Evolutionary conservation across 2,113 vertebrate species (phyloP).

Genomic region (Conger conger): DNA sequence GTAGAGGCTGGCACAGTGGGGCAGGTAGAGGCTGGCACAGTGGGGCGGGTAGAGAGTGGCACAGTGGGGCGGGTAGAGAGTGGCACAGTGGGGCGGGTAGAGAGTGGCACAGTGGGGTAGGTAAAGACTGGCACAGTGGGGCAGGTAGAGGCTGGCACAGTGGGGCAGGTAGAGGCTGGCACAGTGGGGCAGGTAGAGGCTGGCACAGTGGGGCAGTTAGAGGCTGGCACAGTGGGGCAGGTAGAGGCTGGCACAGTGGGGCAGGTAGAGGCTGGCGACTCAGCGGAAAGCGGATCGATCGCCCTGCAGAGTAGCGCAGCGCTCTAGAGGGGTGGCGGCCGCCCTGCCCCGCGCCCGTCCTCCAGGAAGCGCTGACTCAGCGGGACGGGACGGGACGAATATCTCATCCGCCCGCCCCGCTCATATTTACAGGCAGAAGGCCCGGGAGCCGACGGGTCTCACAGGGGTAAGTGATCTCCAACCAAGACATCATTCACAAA

Average conservation of each 20-base stretch:
- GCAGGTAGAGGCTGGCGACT: neutral
- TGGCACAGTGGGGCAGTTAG: too few relatives aligned
- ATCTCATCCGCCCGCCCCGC: neutral
- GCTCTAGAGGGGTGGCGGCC: neutral
- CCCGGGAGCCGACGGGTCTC: neutral
- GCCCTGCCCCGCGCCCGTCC: conserved; percentile 3
- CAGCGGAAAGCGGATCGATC: conserved; percentile 25
- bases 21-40: too few relatives aligned
- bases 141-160: neutral
- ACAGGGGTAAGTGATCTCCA: neutral
- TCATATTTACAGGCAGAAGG: neutral
- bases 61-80: too few relatives aligned
- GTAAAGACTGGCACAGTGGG: too few relatives aligned
- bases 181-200: neutral
- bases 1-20: neutral
- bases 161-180: too few relatives aligned
- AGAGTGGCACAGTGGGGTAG: neutral
- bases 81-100: neutral
- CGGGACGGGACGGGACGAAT: neutral
- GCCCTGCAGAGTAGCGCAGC: conserved; percentile 5
- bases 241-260: neutral
- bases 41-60: neutral
- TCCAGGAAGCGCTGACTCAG: conserved; percentile 24
- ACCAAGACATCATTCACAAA: conserved; percentile 20
- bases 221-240: neutral